These are phyloP conservation scores for Dynastes maya DNA, from an alignment of 2,888 invertebrate species.

Conservation along the genomic window DNA sequence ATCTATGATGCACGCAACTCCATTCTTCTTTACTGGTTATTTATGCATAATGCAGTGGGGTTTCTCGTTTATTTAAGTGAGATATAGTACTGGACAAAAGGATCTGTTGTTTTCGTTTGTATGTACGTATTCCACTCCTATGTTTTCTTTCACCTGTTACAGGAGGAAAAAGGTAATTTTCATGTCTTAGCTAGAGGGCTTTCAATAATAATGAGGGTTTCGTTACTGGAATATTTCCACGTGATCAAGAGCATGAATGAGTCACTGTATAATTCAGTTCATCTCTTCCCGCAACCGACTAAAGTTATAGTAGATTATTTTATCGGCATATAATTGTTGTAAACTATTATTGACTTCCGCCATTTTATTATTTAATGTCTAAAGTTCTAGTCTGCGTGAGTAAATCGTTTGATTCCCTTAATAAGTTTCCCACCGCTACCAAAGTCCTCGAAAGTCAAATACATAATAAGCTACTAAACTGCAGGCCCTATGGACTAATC, in stretches of 20 bases:
- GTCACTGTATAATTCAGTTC: neutral
- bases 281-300: neutral
- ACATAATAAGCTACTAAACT: constrained; percentile 21
- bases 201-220: constrained; percentile 13
- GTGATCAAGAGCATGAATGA: constrained; percentile 12
- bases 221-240: constrained; percentile 22
- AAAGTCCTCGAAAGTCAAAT: constrained; percentile 25
- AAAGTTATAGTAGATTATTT: neutral
- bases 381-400: no score
- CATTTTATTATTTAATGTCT: neutral
- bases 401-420: constrained; percentile 9
- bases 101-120: neutral
- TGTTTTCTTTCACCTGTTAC: neutral
- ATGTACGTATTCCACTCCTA: neutral
- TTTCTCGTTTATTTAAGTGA: constrained; percentile 6
- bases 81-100: neutral
- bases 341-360: neutral
- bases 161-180: constrained; percentile 4
- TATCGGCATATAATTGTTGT: neutral
- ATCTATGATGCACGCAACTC: neutral
- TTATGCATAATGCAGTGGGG: neutral
- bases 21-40: neutral
- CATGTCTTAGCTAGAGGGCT: neutral
- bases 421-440: neutral
- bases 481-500: constrained; percentile 11